phyloP scores from a whole-genome alignment of 2,888 invertebrate species.

The Sphaeridia pumilis region DNA sequence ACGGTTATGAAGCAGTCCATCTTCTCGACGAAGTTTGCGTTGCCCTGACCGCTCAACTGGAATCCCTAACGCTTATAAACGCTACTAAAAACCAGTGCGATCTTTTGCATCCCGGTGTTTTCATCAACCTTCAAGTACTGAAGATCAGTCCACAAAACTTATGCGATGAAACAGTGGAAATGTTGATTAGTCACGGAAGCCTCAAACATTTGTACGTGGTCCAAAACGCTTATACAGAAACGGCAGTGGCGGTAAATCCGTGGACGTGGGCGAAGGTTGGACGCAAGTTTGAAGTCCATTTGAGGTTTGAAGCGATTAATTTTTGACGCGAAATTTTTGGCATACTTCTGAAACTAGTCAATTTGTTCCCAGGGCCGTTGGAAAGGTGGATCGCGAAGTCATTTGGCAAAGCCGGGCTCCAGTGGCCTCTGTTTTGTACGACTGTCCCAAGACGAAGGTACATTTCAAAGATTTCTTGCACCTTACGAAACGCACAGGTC shows the following conservation, averaged over 20 bases:
- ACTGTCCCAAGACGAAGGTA: slow-evolving; percentile 51
- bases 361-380: slow-evolving; percentile 7
- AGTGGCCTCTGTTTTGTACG: slow-evolving; percentile 53
- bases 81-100: slow-evolving; percentile 57
- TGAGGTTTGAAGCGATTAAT: slow-evolving; percentile 17
- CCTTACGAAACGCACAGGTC: too few species aligned
- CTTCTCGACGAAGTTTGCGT: slow-evolving; percentile 59
- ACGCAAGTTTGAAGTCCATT: slow-evolving; percentile 22
- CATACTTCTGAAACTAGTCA: too few species aligned
- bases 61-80: slow-evolving; percentile 57
- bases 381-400: slow-evolving; percentile 44
- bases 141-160: slow-evolving; percentile 54
- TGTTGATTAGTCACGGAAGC: slow-evolving; percentile 51
- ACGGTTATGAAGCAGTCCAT: slow-evolving; percentile 54
- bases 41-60: slow-evolving; percentile 52
- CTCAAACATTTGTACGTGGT: slow-evolving; percentile 57
- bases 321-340: background rate
- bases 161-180: slow-evolving; percentile 56
- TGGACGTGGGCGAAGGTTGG: slow-evolving; percentile 22
- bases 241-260: slow-evolving; percentile 50
- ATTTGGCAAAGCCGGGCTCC: slow-evolving; percentile 60
- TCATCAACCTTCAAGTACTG: slow-evolving; percentile 50
- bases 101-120: slow-evolving; percentile 61
- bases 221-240: slow-evolving; percentile 50
- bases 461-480: background rate